Evolutionary conservation across 2,113 vertebrate species (phyloP).

Genomic region (Salvelinus fontinalis): DNA sequence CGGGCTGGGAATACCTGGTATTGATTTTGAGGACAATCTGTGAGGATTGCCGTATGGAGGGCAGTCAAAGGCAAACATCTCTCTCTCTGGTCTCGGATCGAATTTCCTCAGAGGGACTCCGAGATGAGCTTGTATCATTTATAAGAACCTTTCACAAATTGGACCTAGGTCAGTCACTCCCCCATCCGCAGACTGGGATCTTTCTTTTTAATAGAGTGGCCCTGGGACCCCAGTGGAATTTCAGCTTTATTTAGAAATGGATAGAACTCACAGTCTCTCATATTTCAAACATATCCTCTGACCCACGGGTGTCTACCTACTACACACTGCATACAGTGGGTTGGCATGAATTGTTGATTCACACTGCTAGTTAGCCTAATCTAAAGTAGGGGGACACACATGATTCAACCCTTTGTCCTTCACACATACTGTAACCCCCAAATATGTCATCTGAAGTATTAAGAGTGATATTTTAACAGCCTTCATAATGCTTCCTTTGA

Average conservation of each 20-base stretch:
- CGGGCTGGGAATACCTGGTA: constrained; percentile 42
- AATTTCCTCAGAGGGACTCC: constrained; percentile 1
- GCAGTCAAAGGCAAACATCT: constrained; percentile 48
- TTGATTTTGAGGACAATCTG: constrained; percentile 52
- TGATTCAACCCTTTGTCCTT: too few species aligned
- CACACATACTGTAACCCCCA: too few species aligned
- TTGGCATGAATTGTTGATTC: too few species aligned
- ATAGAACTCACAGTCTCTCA: not conserved
- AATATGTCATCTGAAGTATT: too few species aligned
- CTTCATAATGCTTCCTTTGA: too few species aligned
- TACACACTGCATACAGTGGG: too few species aligned
- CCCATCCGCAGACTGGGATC: not conserved
- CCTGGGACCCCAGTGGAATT: not conserved
- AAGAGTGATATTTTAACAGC: too few species aligned
- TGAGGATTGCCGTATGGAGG: constrained; percentile 45
- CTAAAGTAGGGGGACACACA: not conserved
- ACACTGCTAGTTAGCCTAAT: not conserved
- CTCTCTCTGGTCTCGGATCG: constrained; percentile 22
- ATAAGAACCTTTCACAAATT: constrained; percentile 26
- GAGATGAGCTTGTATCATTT: not conserved
- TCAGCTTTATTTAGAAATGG: not conserved
- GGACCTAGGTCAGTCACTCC: constrained; percentile 10
- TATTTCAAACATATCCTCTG: not conserved
- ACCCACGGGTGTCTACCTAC: not conserved
- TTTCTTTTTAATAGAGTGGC: not conserved